phyloP scores from a whole-genome alignment of 2,113 vertebrate species.

The Fulica atra region DNA sequence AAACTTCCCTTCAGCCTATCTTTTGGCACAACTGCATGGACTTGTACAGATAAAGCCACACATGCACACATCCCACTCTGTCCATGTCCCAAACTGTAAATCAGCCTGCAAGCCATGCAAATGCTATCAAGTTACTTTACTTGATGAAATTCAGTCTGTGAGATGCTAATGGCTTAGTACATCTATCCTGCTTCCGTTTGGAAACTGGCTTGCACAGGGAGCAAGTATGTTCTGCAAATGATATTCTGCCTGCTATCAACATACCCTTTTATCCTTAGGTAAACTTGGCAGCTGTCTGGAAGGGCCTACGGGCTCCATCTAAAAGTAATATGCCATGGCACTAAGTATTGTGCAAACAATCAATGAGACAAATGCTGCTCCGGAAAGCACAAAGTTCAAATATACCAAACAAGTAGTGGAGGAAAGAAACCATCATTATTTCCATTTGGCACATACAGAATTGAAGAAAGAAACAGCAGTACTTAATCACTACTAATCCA shows the following conservation, averaged over 20 bases:
- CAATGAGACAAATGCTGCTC: background rate
- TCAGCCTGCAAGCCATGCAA: background rate
- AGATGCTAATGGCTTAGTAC: background rate
- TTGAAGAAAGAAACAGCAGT: background rate
- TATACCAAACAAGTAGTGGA: background rate
- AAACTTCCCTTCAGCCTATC: background rate
- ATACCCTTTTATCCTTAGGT: background rate
- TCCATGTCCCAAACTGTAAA: background rate
- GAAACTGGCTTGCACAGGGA: background rate
- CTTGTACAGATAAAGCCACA: background rate
- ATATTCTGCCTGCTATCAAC: background rate
- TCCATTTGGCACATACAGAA: background rate
- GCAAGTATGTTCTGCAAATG: background rate
- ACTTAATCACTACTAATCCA: background rate
- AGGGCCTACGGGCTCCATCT: background rate
- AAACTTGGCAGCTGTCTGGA: constrained; percentile 3
- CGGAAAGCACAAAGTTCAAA: background rate
- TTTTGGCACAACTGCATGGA: background rate
- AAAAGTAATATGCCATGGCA: background rate
- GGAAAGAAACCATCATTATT: background rate
- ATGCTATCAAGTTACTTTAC: background rate
- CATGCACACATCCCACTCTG: background rate
- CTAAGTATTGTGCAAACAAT: background rate
- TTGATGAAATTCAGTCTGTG: background rate
- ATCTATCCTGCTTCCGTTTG: background rate